Percentiles rank a stretch among this genome's conserved stretches.
Evolutionary conservation across 2,797 vertebrate genomes (phyloP).

Genomic region (Rhinogobio ventralis): DNA sequence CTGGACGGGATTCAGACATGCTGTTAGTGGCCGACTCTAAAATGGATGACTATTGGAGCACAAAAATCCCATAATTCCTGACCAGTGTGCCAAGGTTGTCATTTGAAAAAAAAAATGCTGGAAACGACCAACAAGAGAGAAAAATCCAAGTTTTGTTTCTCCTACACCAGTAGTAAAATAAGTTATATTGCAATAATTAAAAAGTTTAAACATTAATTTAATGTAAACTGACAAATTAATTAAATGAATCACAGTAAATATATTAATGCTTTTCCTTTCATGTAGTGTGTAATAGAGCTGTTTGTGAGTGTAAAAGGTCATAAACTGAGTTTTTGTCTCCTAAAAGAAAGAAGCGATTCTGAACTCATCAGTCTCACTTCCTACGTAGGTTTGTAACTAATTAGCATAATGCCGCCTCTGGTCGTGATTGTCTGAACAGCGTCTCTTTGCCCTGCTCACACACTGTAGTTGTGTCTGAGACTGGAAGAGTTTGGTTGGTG

Average conservation of each 20-base stretch:
- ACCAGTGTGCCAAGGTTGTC: not conserved
- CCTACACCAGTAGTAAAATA: not conserved
- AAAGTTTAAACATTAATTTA: not conserved
- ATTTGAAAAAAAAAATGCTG: slow-evolving; percentile 1
- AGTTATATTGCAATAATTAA: not conserved
- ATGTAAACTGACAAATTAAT: not conserved
- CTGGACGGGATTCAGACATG: slow-evolving; percentile 20
- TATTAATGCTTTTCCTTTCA: not conserved
- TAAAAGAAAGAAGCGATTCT: no score
- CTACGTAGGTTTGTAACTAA: not conserved
- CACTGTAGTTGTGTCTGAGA: not conserved
- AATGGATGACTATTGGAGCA: not conserved
- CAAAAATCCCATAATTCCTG: slow-evolving; percentile 32
- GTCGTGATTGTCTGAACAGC: accelerated
- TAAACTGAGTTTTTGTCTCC: no score
- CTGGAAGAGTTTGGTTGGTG: no score
- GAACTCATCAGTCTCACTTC: no score
- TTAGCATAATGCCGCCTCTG: not conserved
- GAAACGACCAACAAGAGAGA: not conserved
- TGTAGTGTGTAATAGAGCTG: no score
- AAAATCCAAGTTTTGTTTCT: not conserved
- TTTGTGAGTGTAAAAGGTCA: no score
- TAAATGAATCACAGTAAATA: not conserved
- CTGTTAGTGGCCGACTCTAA: not conserved
- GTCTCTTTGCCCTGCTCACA: not conserved